Evolutionary conservation across 2,888 invertebrate species (phyloP), one percentile per base, ranked within the genome.

Genomic region (Thysanoteuthis rhombus): DNA sequence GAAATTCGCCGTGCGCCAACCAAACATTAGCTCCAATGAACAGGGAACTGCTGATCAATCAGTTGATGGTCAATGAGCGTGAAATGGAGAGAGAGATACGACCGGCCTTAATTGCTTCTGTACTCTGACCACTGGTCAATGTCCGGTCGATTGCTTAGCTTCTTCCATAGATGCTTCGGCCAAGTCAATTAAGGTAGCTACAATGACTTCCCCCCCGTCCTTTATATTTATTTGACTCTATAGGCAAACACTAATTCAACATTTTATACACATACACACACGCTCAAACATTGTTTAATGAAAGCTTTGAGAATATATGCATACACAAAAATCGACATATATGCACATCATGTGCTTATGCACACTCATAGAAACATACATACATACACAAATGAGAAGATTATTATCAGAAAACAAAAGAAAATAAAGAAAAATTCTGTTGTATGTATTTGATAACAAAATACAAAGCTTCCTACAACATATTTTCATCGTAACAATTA

Each of bases 41-140:
- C 75, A 75, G 75, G 19, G 75, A 75, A 36, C n/a, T 75, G 75
- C n/a, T 75, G 75, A 75, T 75, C 75, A 75, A 75, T 75, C 75
- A n/a, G 75, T 75, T 75, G 75, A n/a, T 75, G 75, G n/a, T n/a
- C 75, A 75, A 75, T 75, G 75, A 75, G 75, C 75, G 75, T 75
- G 75, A 75, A 75, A 75, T 75, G n/a, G n/a, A 75, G 75, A 75
- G 75, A 75, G n/a, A 75, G 75, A 75, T 75, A 19, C 12, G n/a
- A n/a, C n/a, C 75, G n/a, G n/a, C 16, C 75, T 75, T 75, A 75
- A 75, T 75, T 75, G 75, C 75, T 75, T 75, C 75, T 75, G 75
- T 75, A 75, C 75, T 75, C 75, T 75, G 75, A 75, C 75, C 75
- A 75, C 75, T 75, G 75, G 75, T 75, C 75, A 75, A n/a, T 75